These are phyloP conservation scores for Acrocera orbiculus DNA, from an alignment of 2,888 invertebrate species.

Conservation along the genomic window DNA sequence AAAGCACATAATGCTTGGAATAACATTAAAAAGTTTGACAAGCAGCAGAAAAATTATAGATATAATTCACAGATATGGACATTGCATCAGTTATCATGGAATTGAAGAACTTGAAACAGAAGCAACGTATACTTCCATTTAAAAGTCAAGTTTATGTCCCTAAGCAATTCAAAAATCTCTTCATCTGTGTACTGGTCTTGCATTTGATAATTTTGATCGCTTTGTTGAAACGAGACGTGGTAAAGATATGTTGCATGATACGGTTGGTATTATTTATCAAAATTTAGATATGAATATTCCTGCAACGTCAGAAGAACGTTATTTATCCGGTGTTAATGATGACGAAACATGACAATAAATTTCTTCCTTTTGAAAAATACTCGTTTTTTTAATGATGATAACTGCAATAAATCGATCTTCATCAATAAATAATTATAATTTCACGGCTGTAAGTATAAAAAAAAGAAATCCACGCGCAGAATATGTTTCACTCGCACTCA, in stretches of 20 bases:
- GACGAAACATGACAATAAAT: too few relatives aligned
- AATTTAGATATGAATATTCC: too few relatives aligned
- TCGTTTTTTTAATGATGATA: too few relatives aligned
- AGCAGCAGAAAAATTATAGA: constrained; percentile 17
- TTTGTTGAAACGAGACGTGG: constrained; percentile 19
- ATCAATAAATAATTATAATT: too few relatives aligned
- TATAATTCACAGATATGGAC: constrained; percentile 19
- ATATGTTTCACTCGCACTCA: too few relatives aligned
- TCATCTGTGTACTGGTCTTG: constrained; percentile 15
- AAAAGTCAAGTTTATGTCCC: constrained; percentile 14
- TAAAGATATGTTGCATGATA: constrained; percentile 21
- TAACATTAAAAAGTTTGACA: constrained; percentile 19
- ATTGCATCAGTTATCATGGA: constrained; percentile 17
- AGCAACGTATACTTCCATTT: constrained; percentile 11
- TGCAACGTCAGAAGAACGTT: too few relatives aligned
- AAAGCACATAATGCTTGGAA: constrained; percentile 17
- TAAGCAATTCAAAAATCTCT: constrained; percentile 10
- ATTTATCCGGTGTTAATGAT: too few relatives aligned
- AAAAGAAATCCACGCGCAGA: too few relatives aligned
- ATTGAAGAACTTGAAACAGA: constrained; percentile 18
- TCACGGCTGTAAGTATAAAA: too few relatives aligned
- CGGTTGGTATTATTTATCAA: too few relatives aligned
- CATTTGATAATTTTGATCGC: constrained; percentile 18
- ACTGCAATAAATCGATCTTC: too few relatives aligned
- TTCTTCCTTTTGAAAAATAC: too few relatives aligned